Conservation (phyloP, 2,888 invertebrate species). For the Pecten maximus region DNA sequence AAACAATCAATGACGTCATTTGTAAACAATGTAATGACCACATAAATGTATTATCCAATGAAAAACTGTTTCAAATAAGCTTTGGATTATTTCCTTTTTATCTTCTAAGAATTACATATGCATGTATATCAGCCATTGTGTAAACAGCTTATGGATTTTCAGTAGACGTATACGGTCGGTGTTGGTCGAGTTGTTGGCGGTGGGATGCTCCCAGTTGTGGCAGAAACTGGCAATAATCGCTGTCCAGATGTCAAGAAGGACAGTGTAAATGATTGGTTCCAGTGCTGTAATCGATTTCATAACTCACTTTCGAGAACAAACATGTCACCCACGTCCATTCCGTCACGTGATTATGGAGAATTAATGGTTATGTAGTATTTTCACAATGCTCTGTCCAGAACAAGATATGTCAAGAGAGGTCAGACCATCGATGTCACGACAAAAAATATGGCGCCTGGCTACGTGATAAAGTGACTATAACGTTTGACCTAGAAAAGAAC, state of each 20-base stretch:
- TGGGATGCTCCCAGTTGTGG: no score
- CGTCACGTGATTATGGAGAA: background rate
- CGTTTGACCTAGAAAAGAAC: background rate
- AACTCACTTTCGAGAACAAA: background rate
- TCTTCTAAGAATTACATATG: no score
- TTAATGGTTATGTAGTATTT: background rate
- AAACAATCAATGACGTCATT: no score
- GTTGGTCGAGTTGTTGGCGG: no score
- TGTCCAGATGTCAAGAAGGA: background rate
- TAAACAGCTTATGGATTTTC: no score
- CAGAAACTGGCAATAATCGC: background rate
- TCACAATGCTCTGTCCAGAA: background rate
- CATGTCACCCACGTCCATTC: background rate
- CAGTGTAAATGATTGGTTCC: background rate
- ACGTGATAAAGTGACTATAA: background rate
- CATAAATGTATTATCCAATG: no score
- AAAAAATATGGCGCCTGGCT: background rate
- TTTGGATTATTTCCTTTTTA: no score
- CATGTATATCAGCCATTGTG: no score
- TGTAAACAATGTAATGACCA: no score
- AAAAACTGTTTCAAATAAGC: no score
- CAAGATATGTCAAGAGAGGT: background rate
- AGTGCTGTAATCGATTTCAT: background rate
- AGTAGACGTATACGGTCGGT: no score
- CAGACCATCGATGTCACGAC: background rate